phyloP scores from a whole-genome alignment of 2,797 vertebrate genomes.

The Sylvilagus floridanus region DNA sequence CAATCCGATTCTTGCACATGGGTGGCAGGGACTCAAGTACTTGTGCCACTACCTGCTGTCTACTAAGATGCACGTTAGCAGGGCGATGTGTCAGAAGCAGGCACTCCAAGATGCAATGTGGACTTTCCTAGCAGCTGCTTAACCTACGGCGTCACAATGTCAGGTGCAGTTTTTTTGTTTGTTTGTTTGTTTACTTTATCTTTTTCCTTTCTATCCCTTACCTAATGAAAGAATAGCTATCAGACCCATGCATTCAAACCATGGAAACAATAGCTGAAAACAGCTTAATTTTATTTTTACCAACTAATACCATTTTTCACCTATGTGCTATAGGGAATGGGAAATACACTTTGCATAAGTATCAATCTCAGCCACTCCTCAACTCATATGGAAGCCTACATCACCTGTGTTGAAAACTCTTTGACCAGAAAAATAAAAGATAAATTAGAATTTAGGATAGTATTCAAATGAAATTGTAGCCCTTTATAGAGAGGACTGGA shows the following conservation, averaged over 20 bases:
- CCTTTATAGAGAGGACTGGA: not conserved
- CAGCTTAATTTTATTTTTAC: not conserved
- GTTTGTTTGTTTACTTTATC: no score
- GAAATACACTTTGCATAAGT: not conserved
- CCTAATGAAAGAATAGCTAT: not conserved
- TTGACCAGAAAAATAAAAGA: not conserved
- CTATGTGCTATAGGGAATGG: not conserved
- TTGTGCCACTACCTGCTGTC: no score
- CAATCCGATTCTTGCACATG: no score
- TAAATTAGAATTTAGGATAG: constrained; percentile 19
- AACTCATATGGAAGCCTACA: not conserved
- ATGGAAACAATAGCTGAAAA: not conserved
- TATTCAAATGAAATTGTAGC: constrained; percentile 13
- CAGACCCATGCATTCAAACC: not conserved
- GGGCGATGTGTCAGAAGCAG: no score
- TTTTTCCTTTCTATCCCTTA: not conserved
- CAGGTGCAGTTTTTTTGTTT: no score
- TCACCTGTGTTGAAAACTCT: not conserved
- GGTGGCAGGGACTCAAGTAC: no score
- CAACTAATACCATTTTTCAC: not conserved
- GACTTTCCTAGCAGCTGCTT: no score
- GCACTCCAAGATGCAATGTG: no score
- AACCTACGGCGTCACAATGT: no score
- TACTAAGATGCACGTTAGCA: no score
- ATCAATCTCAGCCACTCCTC: not conserved